These are phyloP conservation scores for Palloptera scutellata DNA, from an alignment of 2,888 invertebrate species.

Conservation along the genomic window DNA sequence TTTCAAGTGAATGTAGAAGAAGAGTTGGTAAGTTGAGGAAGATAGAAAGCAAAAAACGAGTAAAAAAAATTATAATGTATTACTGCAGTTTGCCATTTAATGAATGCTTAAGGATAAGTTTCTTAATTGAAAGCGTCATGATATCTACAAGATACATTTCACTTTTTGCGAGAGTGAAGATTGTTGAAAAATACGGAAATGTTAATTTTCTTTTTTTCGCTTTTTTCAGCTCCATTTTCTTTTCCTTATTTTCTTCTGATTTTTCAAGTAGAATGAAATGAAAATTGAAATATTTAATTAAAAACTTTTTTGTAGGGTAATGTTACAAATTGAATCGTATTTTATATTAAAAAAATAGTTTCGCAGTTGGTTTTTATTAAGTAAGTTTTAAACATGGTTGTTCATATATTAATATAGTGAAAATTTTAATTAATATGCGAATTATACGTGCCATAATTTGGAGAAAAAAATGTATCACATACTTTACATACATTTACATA, in stretches of 20 bases:
- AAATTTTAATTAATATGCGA: not conserved
- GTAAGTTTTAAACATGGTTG: not conserved
- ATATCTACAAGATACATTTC: conserved; percentile 2
- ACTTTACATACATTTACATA: too few species aligned
- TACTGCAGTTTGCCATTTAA: conserved; percentile 34
- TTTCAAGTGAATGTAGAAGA: conserved; percentile 34
- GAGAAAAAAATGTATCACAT: too few species aligned
- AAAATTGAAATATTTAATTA: conserved; percentile 7
- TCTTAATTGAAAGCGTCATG: conserved; percentile 41
- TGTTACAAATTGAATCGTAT: not conserved
- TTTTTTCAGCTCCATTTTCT: too few species aligned
- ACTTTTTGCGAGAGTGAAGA: not conserved
- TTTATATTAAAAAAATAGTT: not conserved
- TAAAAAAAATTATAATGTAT: not conserved
- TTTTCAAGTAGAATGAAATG: conserved; percentile 2
- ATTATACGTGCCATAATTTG: too few species aligned
- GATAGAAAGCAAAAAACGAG: not conserved
- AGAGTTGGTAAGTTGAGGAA: not conserved
- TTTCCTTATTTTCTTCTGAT: too few species aligned
- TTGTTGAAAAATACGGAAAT: conserved; percentile 6
- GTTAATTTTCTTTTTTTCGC: not conserved
- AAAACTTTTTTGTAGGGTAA: not conserved
- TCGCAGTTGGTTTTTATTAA: not conserved
- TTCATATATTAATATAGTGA: not conserved
- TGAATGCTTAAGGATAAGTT: conserved; percentile 42